Evolutionary conservation across 2,113 vertebrate species (phyloP).

Genomic region (Amphilophus citrinellus): DNA sequence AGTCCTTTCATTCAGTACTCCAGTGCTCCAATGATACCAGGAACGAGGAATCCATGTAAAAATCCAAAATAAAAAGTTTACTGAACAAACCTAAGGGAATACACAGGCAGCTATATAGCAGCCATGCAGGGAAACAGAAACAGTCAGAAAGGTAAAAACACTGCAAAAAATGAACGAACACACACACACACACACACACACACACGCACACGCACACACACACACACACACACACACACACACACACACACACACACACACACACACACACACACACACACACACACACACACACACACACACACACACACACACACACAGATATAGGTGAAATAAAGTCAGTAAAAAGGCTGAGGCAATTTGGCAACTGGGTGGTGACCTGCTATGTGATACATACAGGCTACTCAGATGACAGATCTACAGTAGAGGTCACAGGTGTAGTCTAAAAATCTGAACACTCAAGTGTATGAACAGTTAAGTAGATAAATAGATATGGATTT

Average conservation of each 20-base stretch:
- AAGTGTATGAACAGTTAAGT: too few relatives aligned
- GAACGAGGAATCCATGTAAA: not conserved
- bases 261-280: not conserved
- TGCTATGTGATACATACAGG: too few relatives aligned
- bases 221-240: too few relatives aligned
- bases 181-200: not conserved
- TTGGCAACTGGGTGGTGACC: not conserved
- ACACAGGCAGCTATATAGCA: not conserved
- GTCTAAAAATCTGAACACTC: too few relatives aligned
- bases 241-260: too few relatives aligned
- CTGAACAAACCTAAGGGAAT: not conserved
- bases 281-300: not conserved
- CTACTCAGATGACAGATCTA: too few relatives aligned
- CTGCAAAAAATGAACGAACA: not conserved
- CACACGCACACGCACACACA: not conserved
- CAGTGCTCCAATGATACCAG: not conserved
- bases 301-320: not conserved
- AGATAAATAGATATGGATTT: too few relatives aligned
- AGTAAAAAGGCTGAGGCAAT: too few relatives aligned
- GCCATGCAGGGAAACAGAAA: not conserved
- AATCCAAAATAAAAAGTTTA: not conserved
- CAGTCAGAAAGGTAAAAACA: not conserved
- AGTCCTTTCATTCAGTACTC: not conserved
- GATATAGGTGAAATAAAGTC: too few relatives aligned
- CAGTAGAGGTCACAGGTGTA: too few relatives aligned